Conservation (phyloP, 2,888 invertebrate genomes). For the Hyles lineata region DNA sequence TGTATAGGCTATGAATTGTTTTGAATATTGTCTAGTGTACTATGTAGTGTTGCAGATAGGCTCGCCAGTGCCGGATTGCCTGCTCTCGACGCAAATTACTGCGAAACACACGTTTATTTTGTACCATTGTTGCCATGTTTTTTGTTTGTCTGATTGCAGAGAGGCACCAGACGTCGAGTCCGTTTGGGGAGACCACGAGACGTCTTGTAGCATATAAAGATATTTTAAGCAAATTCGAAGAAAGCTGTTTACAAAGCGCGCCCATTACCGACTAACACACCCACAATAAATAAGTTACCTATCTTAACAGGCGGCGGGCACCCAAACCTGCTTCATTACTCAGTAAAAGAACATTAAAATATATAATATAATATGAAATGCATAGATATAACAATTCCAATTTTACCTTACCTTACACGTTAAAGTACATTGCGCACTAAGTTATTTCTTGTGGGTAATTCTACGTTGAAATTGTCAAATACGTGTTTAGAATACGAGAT, state of each 20-base stretch:
- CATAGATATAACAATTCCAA: conserved; percentile 3
- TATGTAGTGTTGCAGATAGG: conserved; percentile 84
- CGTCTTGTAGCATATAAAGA: conserved; percentile 68
- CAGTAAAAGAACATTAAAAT: background rate
- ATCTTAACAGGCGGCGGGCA: background rate
- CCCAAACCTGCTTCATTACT: background rate
- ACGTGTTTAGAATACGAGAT: conserved; percentile 51
- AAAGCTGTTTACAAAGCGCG: conserved; percentile 44
- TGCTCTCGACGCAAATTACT: conserved; percentile 57
- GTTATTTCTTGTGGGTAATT: conserved; percentile 72
- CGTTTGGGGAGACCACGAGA: conserved; percentile 58
- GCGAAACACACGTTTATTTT: conserved; percentile 47
- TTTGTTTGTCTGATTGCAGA: conserved; percentile 82
- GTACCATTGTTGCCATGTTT: conserved; percentile 77
- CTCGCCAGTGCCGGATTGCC: conserved; percentile 68
- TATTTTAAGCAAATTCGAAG: conserved; percentile 44
- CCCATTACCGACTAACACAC: conserved; percentile 39
- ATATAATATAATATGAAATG: conserved; percentile 1
- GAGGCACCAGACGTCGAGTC: conserved; percentile 53
- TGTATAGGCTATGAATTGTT: conserved; percentile 34
- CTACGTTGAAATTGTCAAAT: conserved; percentile 57
- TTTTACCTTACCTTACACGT: conserved; percentile 9
- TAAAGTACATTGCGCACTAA: conserved; percentile 39
- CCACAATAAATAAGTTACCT: conserved; percentile 60
- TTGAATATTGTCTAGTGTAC: conserved; percentile 56